A percentile compares a stretch with the other conserved stretches of the same genome.
These are phyloP conservation scores for Agapostemon virescens DNA, from an alignment of 2,888 invertebrate genomes.

Conservation along the genomic window DNA sequence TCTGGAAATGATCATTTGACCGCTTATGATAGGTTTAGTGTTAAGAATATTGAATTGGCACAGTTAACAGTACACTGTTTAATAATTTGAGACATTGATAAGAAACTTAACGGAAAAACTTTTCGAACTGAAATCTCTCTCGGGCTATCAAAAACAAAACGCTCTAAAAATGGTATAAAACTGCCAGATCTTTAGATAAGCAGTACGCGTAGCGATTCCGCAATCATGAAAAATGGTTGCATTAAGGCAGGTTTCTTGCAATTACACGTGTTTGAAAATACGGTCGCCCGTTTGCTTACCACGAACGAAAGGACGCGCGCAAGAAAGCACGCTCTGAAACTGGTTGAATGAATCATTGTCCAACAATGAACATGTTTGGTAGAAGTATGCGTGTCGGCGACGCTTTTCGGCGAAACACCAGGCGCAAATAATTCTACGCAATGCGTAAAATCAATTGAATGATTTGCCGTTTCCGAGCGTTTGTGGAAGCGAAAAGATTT, in stretches of 20 bases:
- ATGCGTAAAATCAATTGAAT: conserved; percentile 14
- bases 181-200: conserved; percentile 12
- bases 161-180: conserved; percentile 52
- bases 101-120: not conserved
- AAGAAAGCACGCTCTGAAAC: conserved; percentile 30
- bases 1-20: too few relatives aligned
- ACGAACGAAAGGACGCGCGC: conserved; percentile 13
- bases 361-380: conserved; percentile 14
- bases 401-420: conserved; percentile 15
- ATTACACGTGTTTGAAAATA: conserved; percentile 32
- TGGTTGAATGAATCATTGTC: conserved; percentile 39
- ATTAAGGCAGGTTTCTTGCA: conserved; percentile 40
- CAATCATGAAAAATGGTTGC: conserved; percentile 50
- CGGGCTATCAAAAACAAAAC: conserved; percentile 12
- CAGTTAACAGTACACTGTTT: not conserved
- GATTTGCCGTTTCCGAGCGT: not conserved
- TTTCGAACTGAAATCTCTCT: not conserved
- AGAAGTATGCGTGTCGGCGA: conserved; percentile 19
- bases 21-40: too few relatives aligned
- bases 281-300: conserved; percentile 26
- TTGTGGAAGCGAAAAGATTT: conserved; percentile 6
- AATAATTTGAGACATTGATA: not conserved
- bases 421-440: not conserved
- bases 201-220: conserved; percentile 48
- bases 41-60: too few relatives aligned